Evolutionary conservation across 2,888 invertebrate genomes (phyloP), one percentile per base, ranked within the genome.

Genomic region (Chirona hameri): DNA sequence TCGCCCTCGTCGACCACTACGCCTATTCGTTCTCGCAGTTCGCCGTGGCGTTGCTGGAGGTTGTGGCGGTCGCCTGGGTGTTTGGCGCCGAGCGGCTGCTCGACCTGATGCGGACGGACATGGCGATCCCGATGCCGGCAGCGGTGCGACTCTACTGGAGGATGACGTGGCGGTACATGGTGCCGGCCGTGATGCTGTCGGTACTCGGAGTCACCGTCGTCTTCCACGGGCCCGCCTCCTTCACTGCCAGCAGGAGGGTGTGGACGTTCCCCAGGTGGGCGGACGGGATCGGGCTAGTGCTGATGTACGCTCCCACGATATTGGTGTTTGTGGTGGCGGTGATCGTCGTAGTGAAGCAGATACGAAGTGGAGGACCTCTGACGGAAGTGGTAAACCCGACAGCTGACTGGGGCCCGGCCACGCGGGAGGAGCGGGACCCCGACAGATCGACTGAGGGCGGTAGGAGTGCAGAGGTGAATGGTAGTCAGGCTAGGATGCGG

Each of bases 1-100:
- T 90, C 86, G 89, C 89, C 86, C 84, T 90, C 83, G 89, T 90
- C 86, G 89, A 90, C 85, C 89, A 88, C 85, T 90, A 89, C 85
- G 88, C 89, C 0, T 89, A 89, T 31, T 88, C 88, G 14, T 69
- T 83, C 24, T 84, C 84, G 29, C 79, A 85, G 55, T 81, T 90
- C 72, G 86, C 86, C 85, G 87, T 90, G 60, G 89, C 88, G 60
- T 87, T 89, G 85, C 88, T 89, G 85, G 89, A 89, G 85, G 87
- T 88, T 83, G 84, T 88, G 31, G 88, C 87, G 21, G 86, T 90
- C n/a, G n/a, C 60, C 1, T 82, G 57, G 27, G 10, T 83, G 18
- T 84, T 83, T 57, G 84, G 84, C 83, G 81, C 55, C 83, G 48
- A 48, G 15, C 24, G 24, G 31, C 21, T 76, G 14, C 24, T 84